These are phyloP conservation scores for Enoplolaimus lenunculus DNA, from an alignment of 2,888 invertebrate genomes.

Conservation along the genomic window DNA sequence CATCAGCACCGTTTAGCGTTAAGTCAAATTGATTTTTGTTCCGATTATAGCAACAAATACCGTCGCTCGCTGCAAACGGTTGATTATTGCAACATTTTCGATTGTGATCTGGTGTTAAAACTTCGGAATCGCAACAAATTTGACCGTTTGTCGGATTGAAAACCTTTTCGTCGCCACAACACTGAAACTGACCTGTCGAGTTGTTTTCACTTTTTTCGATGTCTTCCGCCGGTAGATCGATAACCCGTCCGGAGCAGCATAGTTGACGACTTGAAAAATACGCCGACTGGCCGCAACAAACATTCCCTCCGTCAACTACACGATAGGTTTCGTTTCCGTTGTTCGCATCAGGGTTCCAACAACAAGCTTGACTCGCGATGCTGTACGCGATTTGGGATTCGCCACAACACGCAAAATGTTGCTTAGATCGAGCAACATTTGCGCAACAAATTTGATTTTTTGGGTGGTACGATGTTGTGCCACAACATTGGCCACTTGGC, in stretches of 20 bases:
- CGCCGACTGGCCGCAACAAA: not conserved
- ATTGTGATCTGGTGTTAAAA: not conserved
- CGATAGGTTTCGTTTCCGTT: not conserved
- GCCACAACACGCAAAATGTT: not conserved
- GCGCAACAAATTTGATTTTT: not conserved
- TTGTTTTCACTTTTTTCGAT: too few species aligned
- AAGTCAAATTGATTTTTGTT: not conserved
- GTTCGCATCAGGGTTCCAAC: not conserved
- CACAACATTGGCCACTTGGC: not conserved
- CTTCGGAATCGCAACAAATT: not conserved
- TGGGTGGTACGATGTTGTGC: not conserved
- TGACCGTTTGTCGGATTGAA: not conserved
- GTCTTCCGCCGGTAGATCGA: not conserved
- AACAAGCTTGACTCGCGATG: not conserved
- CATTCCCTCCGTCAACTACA: not conserved
- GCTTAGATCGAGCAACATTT: not conserved
- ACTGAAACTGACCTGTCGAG: not conserved
- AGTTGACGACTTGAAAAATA: not conserved
- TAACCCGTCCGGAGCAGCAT: not conserved
- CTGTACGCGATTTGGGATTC: not conserved
- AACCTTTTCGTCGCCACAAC: not conserved
- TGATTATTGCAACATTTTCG: not conserved
- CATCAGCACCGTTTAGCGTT: not conserved
- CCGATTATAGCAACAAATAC: not conserved
- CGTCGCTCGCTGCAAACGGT: not conserved